Percentiles rank a stretch among this genome's conserved stretches.
phyloP scores from a whole-genome alignment of 1,140 invertebrate species.

The Hyles vespertilio region DNA sequence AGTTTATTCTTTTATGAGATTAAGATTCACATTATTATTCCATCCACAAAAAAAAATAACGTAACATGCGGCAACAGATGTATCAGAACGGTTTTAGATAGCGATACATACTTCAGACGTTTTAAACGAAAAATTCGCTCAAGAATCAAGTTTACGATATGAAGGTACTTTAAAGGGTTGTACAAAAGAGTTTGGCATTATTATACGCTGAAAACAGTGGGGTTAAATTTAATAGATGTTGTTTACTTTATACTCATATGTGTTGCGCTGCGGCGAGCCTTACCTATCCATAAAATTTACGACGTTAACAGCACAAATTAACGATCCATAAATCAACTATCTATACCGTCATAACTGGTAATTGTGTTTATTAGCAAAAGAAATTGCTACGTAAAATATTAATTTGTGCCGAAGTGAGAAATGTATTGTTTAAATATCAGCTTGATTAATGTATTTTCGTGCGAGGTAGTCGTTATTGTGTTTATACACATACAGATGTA shows the following conservation, averaged over 20 bases:
- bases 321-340: conserved; percentile 19
- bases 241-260: conserved; percentile 7
- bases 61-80: too few relatives aligned
- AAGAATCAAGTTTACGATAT: too few relatives aligned
- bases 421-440: too few relatives aligned
- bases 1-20: too few relatives aligned
- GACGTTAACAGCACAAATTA: conserved; percentile 19
- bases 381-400: conserved; percentile 9
- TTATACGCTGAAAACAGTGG: too few relatives aligned
- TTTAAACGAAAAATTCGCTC: too few relatives aligned
- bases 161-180: too few relatives aligned
- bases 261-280: conserved; percentile 3
- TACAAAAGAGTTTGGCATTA: too few relatives aligned
- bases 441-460: background rate
- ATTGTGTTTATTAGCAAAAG: conserved; percentile 5
- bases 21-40: too few relatives aligned
- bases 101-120: too few relatives aligned
- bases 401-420: conserved; percentile 1
- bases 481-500: background rate
- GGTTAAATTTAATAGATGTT: background rate
- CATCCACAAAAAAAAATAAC: too few relatives aligned
- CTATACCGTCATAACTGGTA: conserved; percentile 3
- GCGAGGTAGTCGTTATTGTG: background rate
- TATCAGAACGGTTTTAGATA: too few relatives aligned
- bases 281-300: conserved; percentile 22